Percentiles rank a stretch among this genome's conserved stretches.
Evolutionary conservation across 1,140 invertebrate genomes (phyloP).

Genomic region (Drosophila navojoa): DNA sequence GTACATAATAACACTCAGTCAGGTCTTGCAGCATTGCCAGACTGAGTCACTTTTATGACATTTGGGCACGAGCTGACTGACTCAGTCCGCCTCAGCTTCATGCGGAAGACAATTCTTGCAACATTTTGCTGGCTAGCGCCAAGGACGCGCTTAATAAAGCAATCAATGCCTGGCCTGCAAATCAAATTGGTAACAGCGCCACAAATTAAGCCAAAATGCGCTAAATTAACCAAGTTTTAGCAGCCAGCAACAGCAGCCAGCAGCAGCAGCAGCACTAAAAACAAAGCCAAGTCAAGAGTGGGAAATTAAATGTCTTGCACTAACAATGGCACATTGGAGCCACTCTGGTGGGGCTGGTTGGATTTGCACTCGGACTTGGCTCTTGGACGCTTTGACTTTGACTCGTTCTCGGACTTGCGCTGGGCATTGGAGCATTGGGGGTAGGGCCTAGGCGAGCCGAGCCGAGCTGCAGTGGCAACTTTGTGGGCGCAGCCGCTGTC

Average conservation of each 20-base stretch:
- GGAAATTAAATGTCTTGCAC: conserved; percentile 75
- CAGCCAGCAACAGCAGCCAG: conserved; percentile 32
- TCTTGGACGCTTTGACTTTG: conserved; percentile 11
- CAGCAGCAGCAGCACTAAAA: not conserved
- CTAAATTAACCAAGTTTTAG: conserved; percentile 76
- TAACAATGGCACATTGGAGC: conserved; percentile 64
- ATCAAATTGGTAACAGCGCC: conserved; percentile 69
- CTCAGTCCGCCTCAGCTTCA: not conserved
- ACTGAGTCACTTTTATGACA: conserved; percentile 35
- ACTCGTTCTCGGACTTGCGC: conserved; percentile 6
- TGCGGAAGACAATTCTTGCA: conserved; percentile 58
- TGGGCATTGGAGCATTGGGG: not conserved
- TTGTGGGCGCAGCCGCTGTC: conserved; percentile 75
- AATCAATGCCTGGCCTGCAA: conserved; percentile 72
- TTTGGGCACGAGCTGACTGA: conserved; percentile 22
- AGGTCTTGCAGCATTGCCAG: not conserved
- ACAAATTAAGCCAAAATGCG: conserved; percentile 75
- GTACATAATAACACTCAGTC: too few species aligned
- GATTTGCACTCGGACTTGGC: conserved; percentile 7
- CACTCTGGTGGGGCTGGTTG: not conserved
- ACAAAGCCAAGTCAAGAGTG: conserved; percentile 57
- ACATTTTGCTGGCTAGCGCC: conserved; percentile 42
- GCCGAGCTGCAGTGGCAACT: conserved; percentile 43
- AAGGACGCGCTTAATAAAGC: conserved; percentile 79
- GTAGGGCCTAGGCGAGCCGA: conserved; percentile 13